phyloP scores from a whole-genome alignment of 2,888 invertebrate genomes.

The Iselma pallidipennis region DNA sequence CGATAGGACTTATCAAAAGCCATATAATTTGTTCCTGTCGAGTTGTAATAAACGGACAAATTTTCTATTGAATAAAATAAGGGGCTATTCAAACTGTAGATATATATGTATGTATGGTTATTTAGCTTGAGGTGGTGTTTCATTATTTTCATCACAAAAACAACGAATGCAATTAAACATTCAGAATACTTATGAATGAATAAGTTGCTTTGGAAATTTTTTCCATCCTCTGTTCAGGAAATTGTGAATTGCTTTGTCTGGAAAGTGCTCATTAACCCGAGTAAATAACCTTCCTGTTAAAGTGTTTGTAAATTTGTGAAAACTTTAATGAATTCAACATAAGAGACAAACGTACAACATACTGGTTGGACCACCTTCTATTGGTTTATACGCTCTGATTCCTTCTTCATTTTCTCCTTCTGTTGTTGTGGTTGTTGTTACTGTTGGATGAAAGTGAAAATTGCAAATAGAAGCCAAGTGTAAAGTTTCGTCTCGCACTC shows the following conservation, averaged over 20 bases:
- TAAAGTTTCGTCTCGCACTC: too few species aligned
- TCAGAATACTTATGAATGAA: not conserved
- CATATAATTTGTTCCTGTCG: too few species aligned
- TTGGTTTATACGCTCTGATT: not conserved
- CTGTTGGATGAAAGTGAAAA: not conserved
- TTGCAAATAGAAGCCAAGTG: too few species aligned
- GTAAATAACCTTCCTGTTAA: not conserved
- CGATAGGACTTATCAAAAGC: not conserved
- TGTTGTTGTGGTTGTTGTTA: not conserved
- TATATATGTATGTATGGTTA: too few species aligned
- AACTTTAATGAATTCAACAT: not conserved
- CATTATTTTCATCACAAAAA: not conserved
- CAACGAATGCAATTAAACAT: not conserved
- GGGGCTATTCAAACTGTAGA: too few species aligned
- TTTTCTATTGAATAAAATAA: not conserved
- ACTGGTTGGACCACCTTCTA: too few species aligned
- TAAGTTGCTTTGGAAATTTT: not conserved
- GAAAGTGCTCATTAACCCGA: not conserved
- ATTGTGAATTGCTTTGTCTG: not conserved
- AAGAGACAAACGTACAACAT: too few species aligned
- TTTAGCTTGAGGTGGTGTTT: not conserved
- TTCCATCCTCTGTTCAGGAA: not conserved
- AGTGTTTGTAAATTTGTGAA: not conserved
- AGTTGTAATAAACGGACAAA: not conserved
- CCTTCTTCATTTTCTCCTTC: not conserved